Evolutionary conservation across 2,113 vertebrate genomes (phyloP).

Genomic region (Poicephalus meyeri): DNA sequence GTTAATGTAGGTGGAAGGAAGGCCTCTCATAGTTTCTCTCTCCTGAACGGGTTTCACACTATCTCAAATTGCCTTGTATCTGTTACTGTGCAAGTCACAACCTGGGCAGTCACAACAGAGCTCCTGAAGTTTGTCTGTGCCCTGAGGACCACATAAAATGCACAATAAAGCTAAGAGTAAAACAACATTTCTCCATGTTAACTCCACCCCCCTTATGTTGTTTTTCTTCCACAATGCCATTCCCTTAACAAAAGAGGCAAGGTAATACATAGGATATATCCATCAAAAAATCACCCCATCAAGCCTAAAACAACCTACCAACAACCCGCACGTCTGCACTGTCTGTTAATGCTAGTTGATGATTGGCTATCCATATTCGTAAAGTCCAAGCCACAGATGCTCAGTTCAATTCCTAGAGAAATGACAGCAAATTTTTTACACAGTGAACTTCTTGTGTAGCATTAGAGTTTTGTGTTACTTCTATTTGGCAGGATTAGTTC

Average conservation of each 20-base stretch:
- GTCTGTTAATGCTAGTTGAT: background rate
- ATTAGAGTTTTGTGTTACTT: background rate
- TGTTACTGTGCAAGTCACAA: background rate
- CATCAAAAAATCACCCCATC: background rate
- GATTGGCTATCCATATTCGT: background rate
- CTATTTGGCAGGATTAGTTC: background rate
- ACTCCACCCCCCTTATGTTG: too few relatives aligned
- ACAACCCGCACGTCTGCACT: accelerated
- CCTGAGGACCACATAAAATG: background rate
- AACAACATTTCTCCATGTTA: background rate
- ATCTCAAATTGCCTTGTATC: background rate
- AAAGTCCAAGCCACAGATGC: background rate
- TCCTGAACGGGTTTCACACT: background rate
- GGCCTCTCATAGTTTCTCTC: background rate
- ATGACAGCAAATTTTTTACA: background rate
- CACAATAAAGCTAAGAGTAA: background rate
- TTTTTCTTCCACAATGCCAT: background rate
- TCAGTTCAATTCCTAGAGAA: background rate
- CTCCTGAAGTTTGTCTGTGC: background rate
- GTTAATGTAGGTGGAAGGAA: background rate
- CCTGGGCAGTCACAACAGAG: background rate
- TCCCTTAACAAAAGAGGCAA: background rate
- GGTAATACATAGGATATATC: background rate
- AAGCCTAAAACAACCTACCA: background rate
- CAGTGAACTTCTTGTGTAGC: background rate